Evolutionary conservation across 2,888 invertebrate genomes (phyloP), one percentile per base, ranked within the genome.

Genomic region (Phalera bucephala): DNA sequence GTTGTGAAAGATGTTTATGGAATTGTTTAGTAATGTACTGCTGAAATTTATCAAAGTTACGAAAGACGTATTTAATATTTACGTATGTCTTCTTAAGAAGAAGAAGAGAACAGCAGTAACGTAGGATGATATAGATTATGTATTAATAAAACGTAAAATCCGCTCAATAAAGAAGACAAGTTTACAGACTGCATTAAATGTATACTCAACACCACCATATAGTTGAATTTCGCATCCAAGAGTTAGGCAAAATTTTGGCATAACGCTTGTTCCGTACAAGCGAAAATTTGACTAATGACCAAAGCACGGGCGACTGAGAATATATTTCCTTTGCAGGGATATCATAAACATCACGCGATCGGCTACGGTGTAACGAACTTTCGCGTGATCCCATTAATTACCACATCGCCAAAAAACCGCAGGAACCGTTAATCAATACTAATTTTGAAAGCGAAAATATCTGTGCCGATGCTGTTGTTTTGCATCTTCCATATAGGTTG

Each of bases 351-450:
- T 37, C 43, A 45, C 46, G 36, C 32, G 40, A 45, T 49, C 42
- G 33, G 34, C 44, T 37, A 45, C 52, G 49, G 46, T 29, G 39
- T 17, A 31, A 34, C 14, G 41, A 38, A 49, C 40, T 47, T 40
- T 47, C 51, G 51, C 52, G 43, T 52, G 48, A 42, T 49, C 43
- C 36, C 37, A 46, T 52, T 54, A 49, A 62, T 60, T 59, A 61
- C 20, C 47, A 33, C 26, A 17, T 39, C 19, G 23, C 23, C 14
- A 3, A 28, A 14, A 20, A 14, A 1, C 4, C n/a, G 14, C 1
- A n/a, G 27, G 7, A 27, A 27, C 29, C 23, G 44, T 21, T 52
- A 52, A 52, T 53, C 35, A 39, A 19, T 32, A 28, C 44, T 47
- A 52, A 52, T 48, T 35, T 29, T 29, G 43, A 44, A 44, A 36